Evolutionary conservation across 2,113 vertebrate genomes (phyloP), one percentile per base, ranked within the genome.

Genomic region (Columba janthina): DNA sequence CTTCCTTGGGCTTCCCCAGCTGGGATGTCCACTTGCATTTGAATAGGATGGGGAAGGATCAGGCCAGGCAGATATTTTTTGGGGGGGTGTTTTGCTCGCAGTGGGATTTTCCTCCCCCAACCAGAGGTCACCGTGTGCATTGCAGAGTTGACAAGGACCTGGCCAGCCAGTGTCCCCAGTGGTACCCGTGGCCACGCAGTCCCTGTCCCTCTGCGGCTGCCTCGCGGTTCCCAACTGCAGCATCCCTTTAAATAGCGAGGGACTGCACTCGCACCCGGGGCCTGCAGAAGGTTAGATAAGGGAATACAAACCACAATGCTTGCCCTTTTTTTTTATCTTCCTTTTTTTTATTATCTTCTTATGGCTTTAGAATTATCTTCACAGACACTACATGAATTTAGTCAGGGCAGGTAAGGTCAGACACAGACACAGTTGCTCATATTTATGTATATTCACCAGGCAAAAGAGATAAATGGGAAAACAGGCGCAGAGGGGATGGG

Each of bases 351-450:
- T 96, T 97, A 97, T 97, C 96, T 98, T 97, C 97, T 98, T 97
- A 98, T 95, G 97, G 97, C 96, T 98, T 97, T 97, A 89, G 97
- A 97, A 97, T 98, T 97, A 98, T 98, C 98, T 98, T 93, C 97
- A 90, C 96, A 96, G 98, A 97, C 96, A 97, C 97, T 93, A 96
- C 95, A 96, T 97, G 98, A 97, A 97, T 97, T 98, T 97, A 97
- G 97, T 97, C 93, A 98, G 97, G 98, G 98, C 97, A 96, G 97
- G 96, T 95, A 96, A 97, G 97, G 97, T 98, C 92, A 42, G 71
- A 12, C 46, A 18, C 92, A 97, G 97, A 97, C 97, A 96, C 75
- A 89, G 80, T 95, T 77, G 80, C 94, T 97, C 94, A 64, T 95
- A 90, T 87, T 97, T 96, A 96, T 94, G 81, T 92, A 86, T 95